Conservation (phyloP, 2,113 vertebrate species). For the Gopherus evgoodei region DNA sequence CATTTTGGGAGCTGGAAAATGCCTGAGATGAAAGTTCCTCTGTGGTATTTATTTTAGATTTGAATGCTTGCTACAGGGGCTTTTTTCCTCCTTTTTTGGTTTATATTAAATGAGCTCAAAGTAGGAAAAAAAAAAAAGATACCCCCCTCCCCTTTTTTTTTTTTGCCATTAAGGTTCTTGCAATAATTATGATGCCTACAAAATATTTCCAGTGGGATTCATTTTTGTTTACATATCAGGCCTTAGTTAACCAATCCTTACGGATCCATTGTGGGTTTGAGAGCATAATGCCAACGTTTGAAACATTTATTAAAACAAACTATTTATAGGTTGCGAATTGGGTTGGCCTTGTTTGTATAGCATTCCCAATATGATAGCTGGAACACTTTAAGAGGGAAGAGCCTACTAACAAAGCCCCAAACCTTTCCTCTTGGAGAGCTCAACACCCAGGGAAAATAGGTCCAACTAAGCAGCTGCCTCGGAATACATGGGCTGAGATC, state of each 20-base stretch:
- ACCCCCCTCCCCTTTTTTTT: neutral
- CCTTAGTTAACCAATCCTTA: slow-evolving; percentile 55
- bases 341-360: slow-evolving; percentile 1
- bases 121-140: neutral
- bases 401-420: neutral
- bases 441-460: neutral
- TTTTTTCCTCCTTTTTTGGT: neutral
- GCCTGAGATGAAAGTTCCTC: neutral
- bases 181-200: slow-evolving; percentile 20
- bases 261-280: slow-evolving; percentile 16
- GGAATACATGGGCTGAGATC: neutral
- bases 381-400: neutral
- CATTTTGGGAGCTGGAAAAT: slow-evolving; percentile 20
- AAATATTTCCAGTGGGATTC: neutral
- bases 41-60: slow-evolving; percentile 42
- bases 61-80: slow-evolving; percentile 13
- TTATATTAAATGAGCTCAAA: slow-evolving; percentile 26
- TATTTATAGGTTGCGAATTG: slow-evolving; percentile 37
- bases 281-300: slow-evolving; percentile 26
- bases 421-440: neutral
- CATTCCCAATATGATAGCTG: neutral
- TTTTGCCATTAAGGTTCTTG: slow-evolving; percentile 39
- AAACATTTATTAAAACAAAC: slow-evolving; percentile 44
- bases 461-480: neutral
- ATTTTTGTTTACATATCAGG: slow-evolving; percentile 49